Base-by-base conservation (phyloP, 2,888 invertebrate genomes). In the Temnothorax ravouxi region DNA sequence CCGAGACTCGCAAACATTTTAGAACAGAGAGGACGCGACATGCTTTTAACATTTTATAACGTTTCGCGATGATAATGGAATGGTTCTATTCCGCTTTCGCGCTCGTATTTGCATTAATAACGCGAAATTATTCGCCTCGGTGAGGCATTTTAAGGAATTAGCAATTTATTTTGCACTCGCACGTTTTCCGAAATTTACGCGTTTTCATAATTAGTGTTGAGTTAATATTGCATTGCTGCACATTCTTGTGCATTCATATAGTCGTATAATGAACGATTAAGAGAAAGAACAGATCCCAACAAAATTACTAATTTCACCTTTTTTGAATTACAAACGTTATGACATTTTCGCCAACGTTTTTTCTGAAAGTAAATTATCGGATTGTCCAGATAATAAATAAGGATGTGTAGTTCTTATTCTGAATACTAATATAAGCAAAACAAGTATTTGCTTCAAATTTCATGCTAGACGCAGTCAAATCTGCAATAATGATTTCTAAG, bases 141-240 rank as follows among this genome's bases (percentile, higher is more conserved):
- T 44, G 56, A 69, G 56, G 71, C 59, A 47, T 80, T 80, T 80
- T 80, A 80, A 80, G 79, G 59, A 80, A 80, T 80, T 80, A 80
- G 71, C 79, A 80, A 71, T 80, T 71, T 80, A 80, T 80, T 80
- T 80, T 71, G 59, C 69, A 41, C 59, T 69, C 71, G 79, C 79
- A 38, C 71, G 47, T 56, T 67, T 77, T 41, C 29, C 41, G 56
- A 77, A 77, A 77, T 67, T 61, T 44, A 67, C 44, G 25, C 38
- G 29, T 34, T 61, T 38, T 61, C 47, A 59, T 61, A 71, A 71
- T 80, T 80, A 8, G 18, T 13, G 21, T 18, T 25, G 56, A 71
- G 34, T 80, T 71, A 69, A 71, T 59, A 34, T 71, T 59, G 5
- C 47, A 71, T 34, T 34, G 29, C 41, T 34, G 13, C 44, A 11